A percentile compares a stretch with the other conserved stretches of the same genome.
These are phyloP conservation scores for Motacilla tschutschensis DNA, from an alignment of 2,113 vertebrate genomes.

Conservation along the genomic window DNA sequence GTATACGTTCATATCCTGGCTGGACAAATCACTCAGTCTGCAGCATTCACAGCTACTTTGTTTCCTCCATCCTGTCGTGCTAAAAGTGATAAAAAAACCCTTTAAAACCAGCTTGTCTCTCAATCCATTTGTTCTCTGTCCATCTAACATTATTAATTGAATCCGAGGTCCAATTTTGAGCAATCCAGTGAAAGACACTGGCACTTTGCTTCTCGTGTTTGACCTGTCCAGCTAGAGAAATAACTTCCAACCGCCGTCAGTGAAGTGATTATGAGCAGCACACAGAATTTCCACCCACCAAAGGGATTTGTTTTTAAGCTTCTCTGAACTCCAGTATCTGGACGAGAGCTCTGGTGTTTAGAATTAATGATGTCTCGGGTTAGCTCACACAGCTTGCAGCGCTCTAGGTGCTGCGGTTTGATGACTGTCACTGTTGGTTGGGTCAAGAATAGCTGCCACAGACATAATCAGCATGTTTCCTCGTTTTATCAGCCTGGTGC, in stretches of 20 bases:
- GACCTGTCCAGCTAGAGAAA: constrained; percentile 12
- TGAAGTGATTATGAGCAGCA: constrained; percentile 3
- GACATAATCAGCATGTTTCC: constrained; percentile 50
- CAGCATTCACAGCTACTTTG: background rate
- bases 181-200: background rate
- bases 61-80: background rate
- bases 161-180: background rate
- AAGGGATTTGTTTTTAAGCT: constrained; percentile 63
- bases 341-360: constrained; percentile 49
- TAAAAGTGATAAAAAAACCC: background rate
- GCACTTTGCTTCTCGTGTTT: background rate
- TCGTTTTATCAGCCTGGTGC: constrained; percentile 59
- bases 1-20: background rate
- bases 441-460: constrained; percentile 62
- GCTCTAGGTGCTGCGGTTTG: constrained; percentile 24
- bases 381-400: constrained; percentile 54
- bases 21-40: background rate
- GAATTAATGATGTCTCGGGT: constrained; percentile 65
- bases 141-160: constrained; percentile 4
- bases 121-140: background rate
- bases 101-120: background rate
- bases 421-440: constrained; percentile 64
- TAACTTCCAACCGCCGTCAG: background rate
- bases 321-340: constrained; percentile 41
- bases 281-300: constrained; percentile 30